Evolutionary conservation across 2,797 vertebrate genomes (phyloP).

Genomic region (Megalops cyprinoides): DNA sequence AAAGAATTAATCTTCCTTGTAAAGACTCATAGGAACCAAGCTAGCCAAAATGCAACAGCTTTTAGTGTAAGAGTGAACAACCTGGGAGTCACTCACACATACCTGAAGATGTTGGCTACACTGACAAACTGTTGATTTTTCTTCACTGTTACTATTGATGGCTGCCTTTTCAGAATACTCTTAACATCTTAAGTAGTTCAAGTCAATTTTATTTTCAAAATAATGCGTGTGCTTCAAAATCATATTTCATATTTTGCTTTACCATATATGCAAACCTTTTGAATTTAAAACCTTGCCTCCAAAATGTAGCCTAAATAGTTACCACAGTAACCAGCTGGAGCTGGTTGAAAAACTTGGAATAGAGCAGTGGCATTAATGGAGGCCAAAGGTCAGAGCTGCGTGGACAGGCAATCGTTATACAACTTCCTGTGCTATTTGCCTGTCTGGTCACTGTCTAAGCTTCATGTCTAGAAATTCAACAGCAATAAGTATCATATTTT

Average conservation of each 20-base stretch:
- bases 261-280: not conserved
- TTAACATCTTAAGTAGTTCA: no score
- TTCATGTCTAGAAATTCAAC: constrained; percentile 71
- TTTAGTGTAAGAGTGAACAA: constrained; percentile 24
- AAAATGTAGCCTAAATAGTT: constrained; percentile 40
- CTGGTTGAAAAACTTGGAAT: constrained; percentile 83
- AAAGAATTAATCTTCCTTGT: constrained; percentile 57
- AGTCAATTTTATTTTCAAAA: no score
- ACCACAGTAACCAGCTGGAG: constrained; percentile 69
- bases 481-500: constrained; percentile 41
- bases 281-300: not conserved
- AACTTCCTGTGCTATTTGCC: constrained; percentile 83
- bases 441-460: constrained; percentile 80
- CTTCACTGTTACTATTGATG: no score
- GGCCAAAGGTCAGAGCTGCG: constrained; percentile 76
- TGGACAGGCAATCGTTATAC: constrained; percentile 77
- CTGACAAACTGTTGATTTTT: constrained; percentile 10
- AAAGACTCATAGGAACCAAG: constrained; percentile 50
- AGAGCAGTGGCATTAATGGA: constrained; percentile 73
- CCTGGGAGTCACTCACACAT: constrained; percentile 18
- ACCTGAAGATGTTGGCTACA: not conserved
- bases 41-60: constrained; percentile 36
- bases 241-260: no score
- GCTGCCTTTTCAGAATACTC: no score
- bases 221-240: no score